Evolutionary conservation across 2,797 vertebrate genomes (phyloP), one percentile per base, ranked within the genome.

Genomic region (Chaenodraco wilsoni): DNA sequence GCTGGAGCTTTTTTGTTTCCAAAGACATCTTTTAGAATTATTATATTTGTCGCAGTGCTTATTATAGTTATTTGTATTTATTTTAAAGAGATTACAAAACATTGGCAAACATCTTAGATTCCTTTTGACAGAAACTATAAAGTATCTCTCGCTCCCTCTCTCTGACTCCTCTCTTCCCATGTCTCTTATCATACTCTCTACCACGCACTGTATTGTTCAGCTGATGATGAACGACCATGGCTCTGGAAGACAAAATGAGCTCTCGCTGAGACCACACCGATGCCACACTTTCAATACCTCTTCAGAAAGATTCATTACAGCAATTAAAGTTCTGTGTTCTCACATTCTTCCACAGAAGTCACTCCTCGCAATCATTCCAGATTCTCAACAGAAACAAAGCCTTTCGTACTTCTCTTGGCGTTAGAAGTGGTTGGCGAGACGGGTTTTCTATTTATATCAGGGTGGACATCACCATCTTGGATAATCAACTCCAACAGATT

Each of bases 401-500:
- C 68, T 12, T 65, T 71, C 72, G 71, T 51, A 58, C 63, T 73
- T 72, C 73, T 61, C 13, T 56, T 80, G 78, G 79, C 83, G 74
- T 75, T 51, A 54, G 75, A 75, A 81, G 87, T 84, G 87, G 83
- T 81, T 66, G 87, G 86, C 84, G 67, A 63, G 88, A 86, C 84
- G 23, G 74, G 44, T 65, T 76, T 92, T 91, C 89, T 92, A 89
- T 93, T 93, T 93, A 90, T 92, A 94, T 93, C 83, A 15, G 81
- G 80, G 82, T 92, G 91, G 90, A 91, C 93, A 92, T 94, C 93
- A 89, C 84, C 90, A 92, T 90, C 91, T 91, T 89, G 90, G 89
- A 92, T 94, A 94, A 95, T 95, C 93, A 94, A 90, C 90, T 91
- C 81, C 72, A 91, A 90, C 93, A 92, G 92, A 94, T 93, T 94